phyloP scores from a whole-genome alignment of 2,888 invertebrate genomes.

The Polyommatus icarus region DNA sequence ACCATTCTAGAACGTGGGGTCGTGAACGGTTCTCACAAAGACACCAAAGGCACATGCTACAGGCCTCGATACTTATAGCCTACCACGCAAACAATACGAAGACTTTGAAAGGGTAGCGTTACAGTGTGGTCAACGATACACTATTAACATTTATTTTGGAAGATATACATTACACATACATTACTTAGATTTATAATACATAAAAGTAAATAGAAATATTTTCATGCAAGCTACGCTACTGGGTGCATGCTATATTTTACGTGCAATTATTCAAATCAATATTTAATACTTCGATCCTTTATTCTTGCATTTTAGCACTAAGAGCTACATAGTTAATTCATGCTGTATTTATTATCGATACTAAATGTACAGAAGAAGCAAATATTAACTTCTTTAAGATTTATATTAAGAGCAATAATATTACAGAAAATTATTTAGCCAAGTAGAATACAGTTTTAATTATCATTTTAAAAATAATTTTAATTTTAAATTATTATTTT shows the following conservation, averaged over 20 bases:
- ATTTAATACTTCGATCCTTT: background rate
- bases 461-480: too few species aligned
- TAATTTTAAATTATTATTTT: too few species aligned
- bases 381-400: background rate
- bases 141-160: slow-evolving; percentile 79
- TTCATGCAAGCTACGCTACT: slow-evolving; percentile 75
- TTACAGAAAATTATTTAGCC: background rate
- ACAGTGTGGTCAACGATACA: slow-evolving; percentile 51
- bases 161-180: slow-evolving; percentile 59
- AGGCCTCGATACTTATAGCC: slow-evolving; percentile 21
- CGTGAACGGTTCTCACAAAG: slow-evolving; percentile 25
- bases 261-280: slow-evolving; percentile 49
- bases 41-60: slow-evolving; percentile 19
- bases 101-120: slow-evolving; percentile 17
- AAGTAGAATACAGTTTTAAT: background rate
- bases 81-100: slow-evolving; percentile 27
- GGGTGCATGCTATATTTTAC: slow-evolving; percentile 64
- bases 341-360: slow-evolving; percentile 34
- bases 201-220: slow-evolving; percentile 53
- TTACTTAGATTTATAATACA: slow-evolving; percentile 55
- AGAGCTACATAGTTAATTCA: slow-evolving; percentile 40
- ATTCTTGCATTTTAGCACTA: slow-evolving; percentile 46
- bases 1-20: slow-evolving; percentile 15
- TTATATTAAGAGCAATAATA: too few species aligned
- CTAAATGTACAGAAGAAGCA: background rate